Evolutionary conservation across 2,888 invertebrate species (phyloP), one percentile per base, ranked within the genome.

Genomic region (Rhaphigaster nebulosa): DNA sequence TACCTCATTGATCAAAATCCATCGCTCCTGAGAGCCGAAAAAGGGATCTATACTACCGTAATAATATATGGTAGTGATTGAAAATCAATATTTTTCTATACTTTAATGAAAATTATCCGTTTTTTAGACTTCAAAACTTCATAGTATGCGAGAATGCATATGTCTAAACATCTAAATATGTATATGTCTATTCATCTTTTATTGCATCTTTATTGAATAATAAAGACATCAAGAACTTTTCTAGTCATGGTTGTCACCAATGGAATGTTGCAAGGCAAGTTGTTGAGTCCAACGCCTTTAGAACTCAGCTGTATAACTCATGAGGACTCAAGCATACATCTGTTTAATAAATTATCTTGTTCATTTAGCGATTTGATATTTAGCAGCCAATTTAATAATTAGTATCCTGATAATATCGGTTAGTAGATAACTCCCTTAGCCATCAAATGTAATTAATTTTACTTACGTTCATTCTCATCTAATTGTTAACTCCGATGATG

Each of bases 231-330:
- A 76, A 38, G 70, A 34, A 0, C 29, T 76, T 76, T 76, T n/a
- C 70, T 38, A 76, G 34, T 34, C 20, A 38, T 6, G 38, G 70
- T 18, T 76, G 70, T 38, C 70, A 76, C 70, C 8, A 10, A 76
- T 38, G 70, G 70, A 76, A 76, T 76, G 70, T 20, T 76, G 70
- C 20, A 38, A 76, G 70, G 38, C 70, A 76, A 76, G 20, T 76
- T 8, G 70, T 38, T 12, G 70, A 76, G 38, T 76, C 70, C 34
- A 38, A 76, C 70, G 70, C 70, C 70, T 38, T 76, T 20, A 38
- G 70, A 76, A 76, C 70, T 1, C 65, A 65, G n/a, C 38, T 70
- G 70, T 76, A 20, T 20, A 10, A 76, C 70, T 76, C 38, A 34
- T 70, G 23, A 38, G 38, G 70, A 5, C 1, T 38, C 6, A 20